Conservation (phyloP, 2,888 invertebrate species). For the Drosophila demipolita region DNA sequence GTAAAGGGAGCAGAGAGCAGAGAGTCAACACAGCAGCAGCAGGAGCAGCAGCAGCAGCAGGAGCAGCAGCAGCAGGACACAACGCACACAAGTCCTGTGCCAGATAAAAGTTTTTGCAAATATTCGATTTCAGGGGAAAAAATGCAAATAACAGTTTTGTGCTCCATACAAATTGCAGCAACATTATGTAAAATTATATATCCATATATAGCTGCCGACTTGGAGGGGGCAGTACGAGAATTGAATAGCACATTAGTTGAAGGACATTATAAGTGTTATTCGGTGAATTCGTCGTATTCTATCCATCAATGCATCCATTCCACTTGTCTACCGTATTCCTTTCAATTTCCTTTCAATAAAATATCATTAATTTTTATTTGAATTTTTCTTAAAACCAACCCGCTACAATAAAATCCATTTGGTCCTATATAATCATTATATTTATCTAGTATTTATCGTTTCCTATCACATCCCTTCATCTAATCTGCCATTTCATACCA, state of each 20-base stretch:
- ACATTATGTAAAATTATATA: slow-evolving; percentile 79
- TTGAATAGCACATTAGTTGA: neutral
- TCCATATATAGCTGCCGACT: slow-evolving; percentile 47
- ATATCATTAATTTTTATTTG: neutral
- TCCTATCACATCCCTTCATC: slow-evolving; percentile 19
- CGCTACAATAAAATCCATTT: slow-evolving; percentile 1
- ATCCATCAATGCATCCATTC: neutral
- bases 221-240: neutral
- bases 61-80: slow-evolving; percentile 16
- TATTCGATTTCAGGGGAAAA: slow-evolving; percentile 12
- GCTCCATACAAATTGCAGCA: slow-evolving; percentile 76
- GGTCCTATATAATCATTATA: slow-evolving; percentile 33
- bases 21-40: slow-evolving; percentile 11
- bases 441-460: slow-evolving; percentile 33
- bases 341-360: neutral
- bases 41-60: slow-evolving; percentile 5
- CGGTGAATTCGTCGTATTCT: neutral
- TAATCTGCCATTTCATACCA: slow-evolving; percentile 48
- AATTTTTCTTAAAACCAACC: neutral
- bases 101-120: slow-evolving; percentile 36
- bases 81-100: slow-evolving; percentile 1
- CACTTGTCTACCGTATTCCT: neutral
- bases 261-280: neutral
- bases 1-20: slow-evolving; percentile 68
- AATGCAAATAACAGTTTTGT: slow-evolving; percentile 54